Evolutionary conservation across 2,113 vertebrate species (phyloP), one percentile per base, ranked within the genome.

Genomic region (Salvelinus namaycush): DNA sequence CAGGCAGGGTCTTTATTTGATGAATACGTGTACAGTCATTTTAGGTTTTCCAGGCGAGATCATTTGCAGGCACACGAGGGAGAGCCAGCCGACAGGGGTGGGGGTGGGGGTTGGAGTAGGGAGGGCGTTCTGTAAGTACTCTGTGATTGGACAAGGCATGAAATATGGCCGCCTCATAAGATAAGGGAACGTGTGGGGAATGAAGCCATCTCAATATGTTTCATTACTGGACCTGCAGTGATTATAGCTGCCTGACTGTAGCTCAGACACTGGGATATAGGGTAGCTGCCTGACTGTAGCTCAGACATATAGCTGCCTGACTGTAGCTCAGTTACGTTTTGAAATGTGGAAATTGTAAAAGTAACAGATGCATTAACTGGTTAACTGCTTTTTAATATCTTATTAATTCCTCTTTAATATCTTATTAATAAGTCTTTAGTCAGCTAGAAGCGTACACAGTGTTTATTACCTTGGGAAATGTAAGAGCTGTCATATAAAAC

Each of bases 81-180:
- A 3, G 18, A 62, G 59, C 18, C 59, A 62, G 59, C 20, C 59
- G 7, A 22, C 16, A 5, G 59, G 59, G 59, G 59, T n/a, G n/a
- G 57, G 16, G 57, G 16, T 18, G 57, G 51, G 14, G 34, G 54
- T 49, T 3, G 20, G 48, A 60, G n/a, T 44, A 5, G 18, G 60
- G 29, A 60, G 27, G 12, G 51, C 9, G 8, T 66, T 13, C 13
- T 67, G 57, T 68, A 27, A 57, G 44, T 8, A 34, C 51, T 31
- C 67, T 24, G 54, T 68, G 20, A 77, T 65, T 76, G 11, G 18
- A 79, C 64, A 34, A 54, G 44, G 18, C 70, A 22, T 39, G 72
- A 75, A 69, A 72, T 62, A 74, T 72, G 68, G 29, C 8, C 74
- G 12, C 73, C 34, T 22, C 68, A 39, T 69, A 8, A 44, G 39